Evolutionary conservation across 2,797 vertebrate genomes (phyloP).

Genomic region (Megalops cyprinoides): DNA sequence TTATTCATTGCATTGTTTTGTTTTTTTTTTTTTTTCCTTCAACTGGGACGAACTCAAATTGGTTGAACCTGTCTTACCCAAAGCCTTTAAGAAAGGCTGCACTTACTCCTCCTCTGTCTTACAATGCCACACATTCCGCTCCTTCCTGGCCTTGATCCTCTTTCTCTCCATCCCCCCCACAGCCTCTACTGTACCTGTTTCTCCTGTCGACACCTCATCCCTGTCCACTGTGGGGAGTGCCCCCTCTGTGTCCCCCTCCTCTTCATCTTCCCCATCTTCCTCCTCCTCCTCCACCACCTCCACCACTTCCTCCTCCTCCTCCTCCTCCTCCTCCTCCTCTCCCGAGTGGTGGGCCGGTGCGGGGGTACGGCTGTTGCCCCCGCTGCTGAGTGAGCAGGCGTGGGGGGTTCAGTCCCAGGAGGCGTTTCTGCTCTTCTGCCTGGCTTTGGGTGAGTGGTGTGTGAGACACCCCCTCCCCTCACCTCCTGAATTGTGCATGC

Average conservation of each 20-base stretch:
- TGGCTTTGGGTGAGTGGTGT: constrained; percentile 90
- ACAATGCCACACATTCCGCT: constrained; percentile 44
- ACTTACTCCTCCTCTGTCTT: constrained; percentile 3
- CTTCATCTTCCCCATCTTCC: constrained; percentile 39
- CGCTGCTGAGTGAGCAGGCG: constrained; percentile 91
- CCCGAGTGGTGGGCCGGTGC: constrained; percentile 69
- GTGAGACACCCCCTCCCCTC: constrained; percentile 47
- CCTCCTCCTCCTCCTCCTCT: constrained; percentile 74
- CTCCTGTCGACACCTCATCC: constrained; percentile 81
- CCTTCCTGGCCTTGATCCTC: constrained; percentile 66
- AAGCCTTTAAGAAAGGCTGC: background rate
- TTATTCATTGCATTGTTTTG: background rate
- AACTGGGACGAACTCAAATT: background rate
- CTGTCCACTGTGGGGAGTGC: constrained; percentile 75
- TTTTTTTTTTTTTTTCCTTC: too few species aligned
- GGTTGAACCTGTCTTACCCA: background rate
- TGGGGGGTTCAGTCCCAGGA: constrained; percentile 83
- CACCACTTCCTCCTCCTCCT: constrained; percentile 60
- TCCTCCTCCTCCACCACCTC: constrained; percentile 38
- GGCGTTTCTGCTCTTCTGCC: constrained; percentile 92
- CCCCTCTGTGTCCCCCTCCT: constrained; percentile 68
- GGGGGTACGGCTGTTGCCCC: constrained; percentile 83
- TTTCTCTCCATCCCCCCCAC: constrained; percentile 73
- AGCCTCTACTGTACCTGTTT: constrained; percentile 83
- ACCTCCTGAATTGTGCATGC: constrained; percentile 46